Base-by-base conservation (phyloP, 2,888 invertebrate genomes). In the Dolichopus griseipennis region DNA sequence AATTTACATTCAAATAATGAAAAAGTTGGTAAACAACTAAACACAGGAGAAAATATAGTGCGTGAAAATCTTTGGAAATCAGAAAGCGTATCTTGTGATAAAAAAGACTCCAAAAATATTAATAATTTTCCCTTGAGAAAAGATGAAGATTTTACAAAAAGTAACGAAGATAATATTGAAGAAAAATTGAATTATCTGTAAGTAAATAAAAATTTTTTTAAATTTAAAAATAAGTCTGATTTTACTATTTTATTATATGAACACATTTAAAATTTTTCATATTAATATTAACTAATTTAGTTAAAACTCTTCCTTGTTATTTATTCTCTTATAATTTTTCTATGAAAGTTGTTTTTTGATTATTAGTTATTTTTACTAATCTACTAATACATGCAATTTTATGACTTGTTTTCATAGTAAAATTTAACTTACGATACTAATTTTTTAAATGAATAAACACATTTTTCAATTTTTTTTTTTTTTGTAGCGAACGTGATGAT, bases 21-120 rank as follows among this genome's bases (percentile, higher is more conserved):
- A 43, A 43, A 15, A 10, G 12, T 10, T 10, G 8, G 12, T 15
- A 15, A 52, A 52, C 5, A 52, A 2, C 15, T 52, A 52, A 52
- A 52, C 18, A 52, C 18, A 15, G n/a, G 15, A 52, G 52, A 52
- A 52, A 52, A 52, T 52, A 2, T 52, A 6, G 2, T 52, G 52
- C 52, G 18, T 52, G 52, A 52, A 52, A 52, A 52, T 52, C 18
- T 52, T 41, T 9, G 9, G 52, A 15, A 52, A 52, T 52, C 52
- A 52, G 52, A 52, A 52, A 52, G 52, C 52, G 52, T 52, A 52
- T 52, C 52, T 52, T 52, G 52, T 52, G 52, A 52, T 52, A 52
- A 52, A 52, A 15, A 52, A 52, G 52, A 52, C 52, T 52, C 18
- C 6, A 52, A 52, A 52, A 52, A 18, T 52, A 52, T 6, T 52